Conservation (phyloP, 2,113 vertebrate genomes). For the Sceloporus undulatus region DNA sequence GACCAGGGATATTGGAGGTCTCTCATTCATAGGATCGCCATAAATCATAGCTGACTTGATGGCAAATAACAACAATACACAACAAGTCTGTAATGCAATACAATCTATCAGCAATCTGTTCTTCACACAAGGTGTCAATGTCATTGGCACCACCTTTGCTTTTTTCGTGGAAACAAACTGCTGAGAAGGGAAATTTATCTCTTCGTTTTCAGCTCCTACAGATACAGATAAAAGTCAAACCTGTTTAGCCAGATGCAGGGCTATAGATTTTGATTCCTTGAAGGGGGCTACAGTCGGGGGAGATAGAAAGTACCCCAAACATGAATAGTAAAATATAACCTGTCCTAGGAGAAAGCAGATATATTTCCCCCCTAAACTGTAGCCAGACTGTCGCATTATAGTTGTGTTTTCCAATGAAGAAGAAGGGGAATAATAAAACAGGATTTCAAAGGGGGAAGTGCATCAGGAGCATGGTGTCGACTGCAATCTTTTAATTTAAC, state of each 20-base stretch:
- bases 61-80: background rate
- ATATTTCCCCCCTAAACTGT: background rate
- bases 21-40: too few species aligned
- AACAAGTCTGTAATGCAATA: background rate
- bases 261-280: background rate
- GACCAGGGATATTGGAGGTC: too few species aligned
- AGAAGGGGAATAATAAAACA: constrained; percentile 40
- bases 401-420: constrained; percentile 31
- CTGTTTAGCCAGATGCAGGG: background rate
- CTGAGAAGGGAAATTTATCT: background rate
- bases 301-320: constrained; percentile 20
- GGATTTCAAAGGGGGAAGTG: constrained; percentile 30
- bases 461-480: background rate
- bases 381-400: background rate
- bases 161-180: background rate
- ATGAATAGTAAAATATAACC: background rate
- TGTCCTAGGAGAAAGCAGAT: background rate
- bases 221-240: background rate
- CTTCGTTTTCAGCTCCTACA: background rate
- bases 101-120: background rate
- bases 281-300: background rate
- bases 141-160: background rate
- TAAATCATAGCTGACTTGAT: too few species aligned
- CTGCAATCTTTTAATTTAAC: constrained; percentile 37
- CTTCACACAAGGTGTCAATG: background rate